phyloP scores from a whole-genome alignment of 2,888 invertebrate genomes.

The Phaedon cochleariae region DNA sequence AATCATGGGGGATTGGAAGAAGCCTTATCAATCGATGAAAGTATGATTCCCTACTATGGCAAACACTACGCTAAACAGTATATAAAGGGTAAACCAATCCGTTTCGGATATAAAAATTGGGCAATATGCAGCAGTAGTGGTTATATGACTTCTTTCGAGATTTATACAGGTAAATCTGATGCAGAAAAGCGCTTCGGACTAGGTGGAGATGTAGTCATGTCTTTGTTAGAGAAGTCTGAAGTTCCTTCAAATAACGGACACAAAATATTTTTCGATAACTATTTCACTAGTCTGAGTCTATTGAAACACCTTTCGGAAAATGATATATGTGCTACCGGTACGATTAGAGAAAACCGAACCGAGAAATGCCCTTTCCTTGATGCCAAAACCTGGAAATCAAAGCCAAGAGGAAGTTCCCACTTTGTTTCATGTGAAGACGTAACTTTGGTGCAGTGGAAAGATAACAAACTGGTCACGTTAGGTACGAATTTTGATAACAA shows the following conservation, averaged over 20 bases:
- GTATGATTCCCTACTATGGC: too few species aligned
- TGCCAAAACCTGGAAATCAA: slow-evolving; percentile 18
- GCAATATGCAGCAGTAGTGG: too few species aligned
- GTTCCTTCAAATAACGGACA: slow-evolving; percentile 12
- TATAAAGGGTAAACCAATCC: too few species aligned
- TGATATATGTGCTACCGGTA: slow-evolving; percentile 25
- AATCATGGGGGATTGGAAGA: too few species aligned
- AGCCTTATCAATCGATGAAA: too few species aligned
- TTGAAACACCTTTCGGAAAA: slow-evolving; percentile 5
- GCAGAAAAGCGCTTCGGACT: slow-evolving; percentile 10
- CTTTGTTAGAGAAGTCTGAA: background rate
- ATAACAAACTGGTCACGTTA: slow-evolving; percentile 29
- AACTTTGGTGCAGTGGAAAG: slow-evolving; percentile 30
- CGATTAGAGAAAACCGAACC: slow-evolving; percentile 23
- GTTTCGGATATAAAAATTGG: too few species aligned
- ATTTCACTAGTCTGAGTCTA: slow-evolving; percentile 10
- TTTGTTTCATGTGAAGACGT: background rate
- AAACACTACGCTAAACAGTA: too few species aligned
- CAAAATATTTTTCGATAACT: slow-evolving; percentile 17
- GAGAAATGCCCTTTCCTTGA: slow-evolving; percentile 15
- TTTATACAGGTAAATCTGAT: slow-evolving; percentile 5
- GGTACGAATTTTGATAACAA: slow-evolving; percentile 28
- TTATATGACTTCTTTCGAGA: background rate
- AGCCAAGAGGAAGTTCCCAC: slow-evolving; percentile 4
- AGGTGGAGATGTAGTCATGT: slow-evolving; percentile 15